Percentiles rank a stretch among this genome's conserved stretches.
phyloP scores from a whole-genome alignment of 2,113 vertebrate species.

The Irena cyanogastra region DNA sequence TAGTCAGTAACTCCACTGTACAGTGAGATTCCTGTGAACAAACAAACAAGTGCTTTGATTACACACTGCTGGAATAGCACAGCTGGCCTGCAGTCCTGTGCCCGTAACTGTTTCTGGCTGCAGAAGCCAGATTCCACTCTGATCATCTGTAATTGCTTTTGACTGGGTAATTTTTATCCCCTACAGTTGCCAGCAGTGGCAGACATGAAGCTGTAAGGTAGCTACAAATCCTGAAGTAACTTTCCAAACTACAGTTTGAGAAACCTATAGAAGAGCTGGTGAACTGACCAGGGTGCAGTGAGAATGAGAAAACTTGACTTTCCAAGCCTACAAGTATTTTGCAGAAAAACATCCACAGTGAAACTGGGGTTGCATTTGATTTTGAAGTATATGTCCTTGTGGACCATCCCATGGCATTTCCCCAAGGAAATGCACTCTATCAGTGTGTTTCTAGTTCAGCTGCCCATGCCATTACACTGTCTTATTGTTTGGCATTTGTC shows the following conservation, averaged over 20 bases:
- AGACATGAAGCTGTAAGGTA: neutral
- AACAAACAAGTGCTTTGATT: constrained; percentile 51
- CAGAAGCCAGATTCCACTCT: neutral
- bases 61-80: neutral
- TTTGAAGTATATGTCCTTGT: neutral
- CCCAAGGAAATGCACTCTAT: neutral
- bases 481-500: neutral
- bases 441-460: neutral
- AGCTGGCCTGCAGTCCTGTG: neutral
- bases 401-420: neutral
- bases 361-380: neutral
- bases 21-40: neutral
- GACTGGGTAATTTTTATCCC: neutral
- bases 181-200: neutral
- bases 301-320: neutral
- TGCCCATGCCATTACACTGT: neutral
- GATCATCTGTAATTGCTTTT: constrained; percentile 18
- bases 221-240: neutral
- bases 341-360: neutral
- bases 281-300: neutral
- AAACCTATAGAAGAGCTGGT: neutral
- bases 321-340: neutral
- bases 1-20: neutral
- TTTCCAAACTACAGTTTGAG: neutral
- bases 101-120: neutral